A percentile compares a stretch with the other conserved stretches of the same genome.
Evolutionary conservation across 2,113 vertebrate genomes (phyloP).

Genomic region (Petaurus breviceps): DNA sequence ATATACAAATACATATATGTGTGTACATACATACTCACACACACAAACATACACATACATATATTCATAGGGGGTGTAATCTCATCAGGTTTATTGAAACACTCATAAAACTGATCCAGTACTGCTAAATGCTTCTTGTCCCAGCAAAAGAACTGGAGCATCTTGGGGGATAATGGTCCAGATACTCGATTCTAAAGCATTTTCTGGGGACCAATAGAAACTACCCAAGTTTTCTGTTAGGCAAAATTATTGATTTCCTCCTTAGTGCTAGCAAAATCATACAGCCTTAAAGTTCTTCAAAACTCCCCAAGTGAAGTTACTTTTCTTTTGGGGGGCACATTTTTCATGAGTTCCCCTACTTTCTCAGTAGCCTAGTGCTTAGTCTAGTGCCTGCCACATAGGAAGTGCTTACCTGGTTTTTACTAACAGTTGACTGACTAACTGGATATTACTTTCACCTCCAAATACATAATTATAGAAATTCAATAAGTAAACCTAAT

Average conservation of each 20-base stretch:
- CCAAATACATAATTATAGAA: not conserved
- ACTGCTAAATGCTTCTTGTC: not conserved
- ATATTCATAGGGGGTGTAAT: not conserved
- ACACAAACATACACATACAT: too few species aligned
- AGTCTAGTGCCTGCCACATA: not conserved
- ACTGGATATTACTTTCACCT: not conserved
- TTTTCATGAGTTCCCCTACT: not conserved
- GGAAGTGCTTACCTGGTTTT: not conserved
- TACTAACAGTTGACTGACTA: not conserved
- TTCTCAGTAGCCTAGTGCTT: not conserved
- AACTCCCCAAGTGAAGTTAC: not conserved
- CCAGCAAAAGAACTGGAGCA: not conserved
- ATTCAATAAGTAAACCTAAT: not conserved
- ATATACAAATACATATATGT: not conserved
- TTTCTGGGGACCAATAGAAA: not conserved
- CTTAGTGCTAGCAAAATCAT: not conserved
- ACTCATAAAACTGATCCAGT: not conserved
- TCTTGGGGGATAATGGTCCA: not conserved
- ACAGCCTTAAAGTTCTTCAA: not conserved
- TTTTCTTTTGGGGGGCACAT: too few species aligned
- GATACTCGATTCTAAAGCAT: not conserved
- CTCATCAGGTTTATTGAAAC: not conserved
- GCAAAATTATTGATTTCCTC: not conserved
- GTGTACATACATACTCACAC: too few species aligned
- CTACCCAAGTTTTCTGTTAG: not conserved